phyloP scores from a whole-genome alignment of 2,888 invertebrate species.

The Empis livida region DNA sequence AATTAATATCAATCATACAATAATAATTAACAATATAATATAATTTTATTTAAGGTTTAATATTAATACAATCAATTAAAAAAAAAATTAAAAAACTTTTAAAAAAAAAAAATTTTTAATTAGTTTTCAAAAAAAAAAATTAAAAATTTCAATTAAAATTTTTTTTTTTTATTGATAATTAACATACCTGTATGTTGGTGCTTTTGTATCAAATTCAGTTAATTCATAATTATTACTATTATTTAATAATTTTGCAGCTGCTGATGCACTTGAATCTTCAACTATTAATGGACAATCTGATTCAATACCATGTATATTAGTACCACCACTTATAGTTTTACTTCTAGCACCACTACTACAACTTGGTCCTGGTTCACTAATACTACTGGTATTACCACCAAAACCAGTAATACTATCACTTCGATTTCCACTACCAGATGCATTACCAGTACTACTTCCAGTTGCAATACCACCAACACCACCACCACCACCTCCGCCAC shows the following conservation, averaged over 20 bases:
- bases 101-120: background rate
- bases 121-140: background rate
- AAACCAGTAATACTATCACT: background rate
- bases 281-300: constrained; percentile 44
- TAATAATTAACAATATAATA: too few relatives aligned
- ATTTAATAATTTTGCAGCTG: constrained; percentile 47
- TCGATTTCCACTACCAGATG: background rate
- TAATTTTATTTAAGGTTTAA: too few relatives aligned
- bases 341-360: constrained; percentile 17
- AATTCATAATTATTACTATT: constrained; percentile 70
- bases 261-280: constrained; percentile 32
- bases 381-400: background rate
- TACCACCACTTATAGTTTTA: constrained; percentile 22
- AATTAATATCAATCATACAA: too few relatives aligned
- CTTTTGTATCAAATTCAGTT: constrained; percentile 48
- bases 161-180: background rate
- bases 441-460: background rate
- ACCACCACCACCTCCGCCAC: background rate
- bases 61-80: too few relatives aligned
- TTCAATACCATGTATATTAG: constrained; percentile 40
- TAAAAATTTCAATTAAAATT: background rate
- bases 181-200: constrained; percentile 18
- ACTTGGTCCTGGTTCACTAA: background rate
- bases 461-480: background rate
- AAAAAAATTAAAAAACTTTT: too few relatives aligned